phyloP scores from a whole-genome alignment of 2,113 vertebrate genomes.

The Cephalopholis sonnerati region DNA sequence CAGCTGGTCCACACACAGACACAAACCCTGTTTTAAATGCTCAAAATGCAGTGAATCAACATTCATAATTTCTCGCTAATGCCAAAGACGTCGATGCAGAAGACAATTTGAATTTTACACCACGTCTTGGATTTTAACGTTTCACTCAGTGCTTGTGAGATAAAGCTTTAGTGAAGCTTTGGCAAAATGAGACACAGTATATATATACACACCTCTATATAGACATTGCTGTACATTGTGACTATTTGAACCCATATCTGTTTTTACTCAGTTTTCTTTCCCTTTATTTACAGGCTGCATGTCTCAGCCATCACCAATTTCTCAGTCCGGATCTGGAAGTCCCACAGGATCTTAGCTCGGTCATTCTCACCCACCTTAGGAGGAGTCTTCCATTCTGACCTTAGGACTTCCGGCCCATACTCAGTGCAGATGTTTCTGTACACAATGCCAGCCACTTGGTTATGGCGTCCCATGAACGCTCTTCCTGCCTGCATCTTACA shows the following conservation, averaged over 20 bases:
- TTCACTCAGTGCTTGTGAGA: background rate
- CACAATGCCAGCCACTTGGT: no score
- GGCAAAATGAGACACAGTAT: background rate
- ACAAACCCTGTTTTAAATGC: background rate
- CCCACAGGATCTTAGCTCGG: no score
- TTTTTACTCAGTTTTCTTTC: background rate
- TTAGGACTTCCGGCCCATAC: no score
- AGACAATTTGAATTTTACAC: background rate
- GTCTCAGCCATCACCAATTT: background rate
- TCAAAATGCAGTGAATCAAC: background rate
- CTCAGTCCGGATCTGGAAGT: no score
- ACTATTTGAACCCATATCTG: background rate
- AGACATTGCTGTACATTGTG: background rate
- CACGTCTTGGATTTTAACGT: background rate
- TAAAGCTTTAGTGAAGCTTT: background rate
- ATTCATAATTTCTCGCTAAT: background rate
- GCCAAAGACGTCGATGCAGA: background rate
- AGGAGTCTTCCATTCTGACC: no score
- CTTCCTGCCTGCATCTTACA: no score
- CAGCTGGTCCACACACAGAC: background rate
- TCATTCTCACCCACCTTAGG: no score
- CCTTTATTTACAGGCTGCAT: background rate
- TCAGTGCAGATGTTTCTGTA: no score
- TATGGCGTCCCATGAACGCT: no score
- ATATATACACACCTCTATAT: background rate